Conservation (phyloP, 2,113 vertebrate species). For the Bucco capensis region DNA sequence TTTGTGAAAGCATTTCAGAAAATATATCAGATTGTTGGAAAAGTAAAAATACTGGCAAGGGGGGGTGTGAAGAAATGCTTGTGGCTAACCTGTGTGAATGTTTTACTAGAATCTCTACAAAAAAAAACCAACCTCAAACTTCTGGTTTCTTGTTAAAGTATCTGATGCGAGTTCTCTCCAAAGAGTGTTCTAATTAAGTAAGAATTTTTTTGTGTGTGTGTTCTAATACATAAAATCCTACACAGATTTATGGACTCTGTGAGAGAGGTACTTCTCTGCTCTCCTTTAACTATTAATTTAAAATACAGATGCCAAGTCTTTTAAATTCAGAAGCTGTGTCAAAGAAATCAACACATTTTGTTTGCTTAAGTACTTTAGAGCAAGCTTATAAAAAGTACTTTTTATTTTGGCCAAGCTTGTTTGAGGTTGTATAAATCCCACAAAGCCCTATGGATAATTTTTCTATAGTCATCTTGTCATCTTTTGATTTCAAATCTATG, state of each 20-base stretch:
- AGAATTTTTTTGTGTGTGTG: neutral
- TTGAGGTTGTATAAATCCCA: neutral
- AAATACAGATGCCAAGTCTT: neutral
- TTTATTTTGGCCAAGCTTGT: neutral
- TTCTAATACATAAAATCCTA: neutral
- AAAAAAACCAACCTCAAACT: fast-evolving
- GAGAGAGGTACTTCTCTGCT: neutral
- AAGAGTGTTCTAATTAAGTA: neutral
- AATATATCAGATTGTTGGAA: neutral
- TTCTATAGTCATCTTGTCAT: neutral
- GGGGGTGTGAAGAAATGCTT: neutral
- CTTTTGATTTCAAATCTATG: neutral
- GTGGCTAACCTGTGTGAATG: neutral
- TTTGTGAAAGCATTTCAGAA: neutral
- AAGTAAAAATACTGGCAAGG: neutral
- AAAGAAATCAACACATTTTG: neutral
- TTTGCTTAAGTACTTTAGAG: neutral
- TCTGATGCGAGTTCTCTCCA: neutral
- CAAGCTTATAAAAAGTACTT: neutral
- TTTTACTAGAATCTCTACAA: neutral
- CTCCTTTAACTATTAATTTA: neutral
- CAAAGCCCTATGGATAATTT: neutral
- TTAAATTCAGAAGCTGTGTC: neutral
- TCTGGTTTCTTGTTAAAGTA: neutral
- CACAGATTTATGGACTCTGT: neutral